Base-by-base conservation (phyloP, 1,140 invertebrate species). In the Aporrectodea caliginosa region DNA sequence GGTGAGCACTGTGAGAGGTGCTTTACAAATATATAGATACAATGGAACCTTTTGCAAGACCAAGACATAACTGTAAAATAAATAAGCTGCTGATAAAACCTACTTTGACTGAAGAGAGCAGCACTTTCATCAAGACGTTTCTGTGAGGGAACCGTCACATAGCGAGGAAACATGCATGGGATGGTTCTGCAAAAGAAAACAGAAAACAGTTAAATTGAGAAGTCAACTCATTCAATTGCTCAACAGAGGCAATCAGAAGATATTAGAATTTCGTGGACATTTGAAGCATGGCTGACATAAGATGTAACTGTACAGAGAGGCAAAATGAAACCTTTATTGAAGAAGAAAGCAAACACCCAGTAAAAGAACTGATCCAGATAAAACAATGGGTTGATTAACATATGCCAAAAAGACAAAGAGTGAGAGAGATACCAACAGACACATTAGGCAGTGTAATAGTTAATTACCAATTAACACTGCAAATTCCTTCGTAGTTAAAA, bases 131-230 rank as follows among this genome's bases (percentile, higher is more conserved):
- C 43, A 22, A 76, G 29, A 16, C 35, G 33, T 35, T 29, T 76
- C 75, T 35, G 33, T 35, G 75, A 76, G 12, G 75, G 74, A 30
- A 80, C 79, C 0, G 43, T 58, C 43, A 80, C 69, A 69, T 71
- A 80, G 2, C 69, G 74, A 22, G 79, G 79, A 77, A 77, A 80
- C 69, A 80, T 35, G 30, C 43, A 6, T 69, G 1, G n/a, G 22
- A 79, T 74, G 2, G 71, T 34, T 22, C 70, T 75, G 70, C 6
- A 78, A 72, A 29, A 27, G 58, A 33, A 12, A 27, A 22, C 58
- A 81, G 70, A 77, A 81, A 82, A 83, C 35, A 91, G 91, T 30
- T 91, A 90, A 22, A 92, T 92, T 35, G 91, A 90, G 35, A n/a
- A n/a, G n/a, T n/a, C n/a, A n/a, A n/a, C n/a, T n/a, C n/a, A n/a